Evolutionary conservation across 2,888 invertebrate genomes (phyloP), one percentile per base, ranked within the genome.

Genomic region (Zelleria hepariella): DNA sequence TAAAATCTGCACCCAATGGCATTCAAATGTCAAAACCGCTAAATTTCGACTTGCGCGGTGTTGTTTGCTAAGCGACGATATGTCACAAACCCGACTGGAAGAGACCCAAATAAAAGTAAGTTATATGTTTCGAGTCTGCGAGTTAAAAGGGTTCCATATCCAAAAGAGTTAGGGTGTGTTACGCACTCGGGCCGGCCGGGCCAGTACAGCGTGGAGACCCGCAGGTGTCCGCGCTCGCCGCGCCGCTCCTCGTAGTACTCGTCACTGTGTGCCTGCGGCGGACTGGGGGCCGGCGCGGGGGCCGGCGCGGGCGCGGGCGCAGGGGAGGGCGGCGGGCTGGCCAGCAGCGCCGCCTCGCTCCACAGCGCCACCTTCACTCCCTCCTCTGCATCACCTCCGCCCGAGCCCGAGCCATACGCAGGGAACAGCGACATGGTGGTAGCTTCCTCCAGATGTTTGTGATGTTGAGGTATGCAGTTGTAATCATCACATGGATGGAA

Each of bases 181-280:
- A 63, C 79, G 75, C 87, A 94, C 78, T 84, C 86, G 0, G 94
- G 93, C 58, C 92, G 89, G 0, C 91, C 90, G 1, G 93, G 92
- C 59, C 91, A 90, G 62, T 92, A 91, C 15, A 95, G 85, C 0
- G 92, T 93, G 42, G 88, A 79, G 2, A 94, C 90, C 1, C 80
- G 81, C 53, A 91, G 78, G 73, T 92, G 92, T 57, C 90, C 91
- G 57, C 75, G 80, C 52, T 91, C 92, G 56, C 87, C 75, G 54
- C 78, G 82, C 65, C 86, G 90, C 67, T 94, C 94, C 55, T 90
- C 73, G 67, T 92, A 92, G 72, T 87, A 94, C 62, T 90, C 88
- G 15, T 64, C 69, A 79, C 48, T 61, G 8, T n/a, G 51, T 5
- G 20, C 25, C 2, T 23, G 5, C 60, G 54, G 51, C 20, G 61